A percentile compares a stretch with the other conserved stretches of the same genome.
Conservation (phyloP, 2,888 invertebrate species). For the Plebejus melissa region DNA sequence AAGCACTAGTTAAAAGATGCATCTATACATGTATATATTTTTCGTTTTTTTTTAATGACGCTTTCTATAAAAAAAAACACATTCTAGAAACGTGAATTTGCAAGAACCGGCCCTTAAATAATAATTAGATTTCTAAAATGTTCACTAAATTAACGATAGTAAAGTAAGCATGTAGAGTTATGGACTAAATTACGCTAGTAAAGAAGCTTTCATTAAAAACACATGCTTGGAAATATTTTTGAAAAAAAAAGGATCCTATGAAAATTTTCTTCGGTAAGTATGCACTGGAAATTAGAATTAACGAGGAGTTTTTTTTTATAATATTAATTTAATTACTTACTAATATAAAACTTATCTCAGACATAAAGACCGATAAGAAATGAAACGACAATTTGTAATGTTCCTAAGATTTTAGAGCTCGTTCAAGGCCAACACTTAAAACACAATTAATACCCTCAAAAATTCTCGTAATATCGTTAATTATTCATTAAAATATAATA, state of each 20-base stretch:
- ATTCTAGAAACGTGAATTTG: too few species aligned
- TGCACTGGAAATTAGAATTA: neutral
- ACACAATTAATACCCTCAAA: neutral
- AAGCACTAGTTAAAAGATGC: too few species aligned
- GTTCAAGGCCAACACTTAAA: slow-evolving; percentile 5
- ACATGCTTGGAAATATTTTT: neutral
- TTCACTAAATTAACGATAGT: neutral
- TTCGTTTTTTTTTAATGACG: too few species aligned
- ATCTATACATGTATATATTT: too few species aligned
- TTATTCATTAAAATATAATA: neutral
- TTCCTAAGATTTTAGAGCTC: neutral
- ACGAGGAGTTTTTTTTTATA: neutral
- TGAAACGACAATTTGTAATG: slow-evolving; percentile 4
- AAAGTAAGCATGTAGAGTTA: too few species aligned
- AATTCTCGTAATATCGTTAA: neutral
- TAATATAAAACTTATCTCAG: neutral
- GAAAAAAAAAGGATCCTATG: neutral
- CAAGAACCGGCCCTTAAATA: too few species aligned
- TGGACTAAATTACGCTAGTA: too few species aligned
- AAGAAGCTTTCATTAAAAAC: neutral
- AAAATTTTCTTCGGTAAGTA: neutral
- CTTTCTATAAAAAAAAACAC: too few species aligned
- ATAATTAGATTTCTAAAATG: neutral
- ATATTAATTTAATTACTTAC: neutral
- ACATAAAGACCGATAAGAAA: neutral